These are phyloP conservation scores for Teleogryllus oceanicus DNA, from an alignment of 2,888 invertebrate species.

Conservation along the genomic window DNA sequence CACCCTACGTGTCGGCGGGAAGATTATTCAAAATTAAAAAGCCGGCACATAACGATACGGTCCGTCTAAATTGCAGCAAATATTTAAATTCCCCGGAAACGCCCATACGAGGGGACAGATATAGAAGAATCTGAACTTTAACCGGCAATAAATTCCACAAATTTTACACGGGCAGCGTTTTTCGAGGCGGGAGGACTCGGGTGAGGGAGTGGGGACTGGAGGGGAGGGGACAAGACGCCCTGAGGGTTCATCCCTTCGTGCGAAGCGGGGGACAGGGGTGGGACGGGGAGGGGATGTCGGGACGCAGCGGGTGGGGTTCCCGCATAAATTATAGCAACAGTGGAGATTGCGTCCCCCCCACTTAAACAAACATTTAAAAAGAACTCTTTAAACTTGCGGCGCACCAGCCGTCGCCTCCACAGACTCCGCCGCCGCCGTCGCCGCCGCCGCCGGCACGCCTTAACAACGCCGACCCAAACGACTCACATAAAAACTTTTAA, in stretches of 20 bases:
- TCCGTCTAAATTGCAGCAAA: background rate
- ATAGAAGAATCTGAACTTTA: background rate
- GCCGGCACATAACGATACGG: background rate
- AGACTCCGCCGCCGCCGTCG: background rate
- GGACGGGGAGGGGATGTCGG: background rate
- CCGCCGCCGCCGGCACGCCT: background rate
- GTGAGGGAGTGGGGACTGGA: background rate
- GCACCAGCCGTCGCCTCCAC: background rate
- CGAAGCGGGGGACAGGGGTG: background rate
- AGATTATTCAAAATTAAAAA: constrained; percentile 11
- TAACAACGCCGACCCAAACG: constrained; percentile 10
- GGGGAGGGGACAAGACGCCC: background rate
- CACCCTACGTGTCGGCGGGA: background rate
- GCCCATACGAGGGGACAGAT: constrained; percentile 3
- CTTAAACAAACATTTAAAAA: constrained; percentile 18
- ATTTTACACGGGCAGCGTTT: background rate
- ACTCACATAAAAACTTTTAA: constrained; percentile 4
- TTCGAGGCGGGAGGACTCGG: background rate
- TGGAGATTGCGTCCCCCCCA: constrained; percentile 5
- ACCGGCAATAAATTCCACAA: background rate
- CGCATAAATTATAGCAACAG: constrained; percentile 18
- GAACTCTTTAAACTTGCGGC: constrained; percentile 1
- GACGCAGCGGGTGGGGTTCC: background rate
- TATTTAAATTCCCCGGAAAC: constrained; percentile 10
- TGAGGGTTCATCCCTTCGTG: background rate